A percentile compares a stretch with the other conserved stretches of the same genome.
phyloP scores from a whole-genome alignment of 2,888 invertebrate species.

The Suillia variegata region DNA sequence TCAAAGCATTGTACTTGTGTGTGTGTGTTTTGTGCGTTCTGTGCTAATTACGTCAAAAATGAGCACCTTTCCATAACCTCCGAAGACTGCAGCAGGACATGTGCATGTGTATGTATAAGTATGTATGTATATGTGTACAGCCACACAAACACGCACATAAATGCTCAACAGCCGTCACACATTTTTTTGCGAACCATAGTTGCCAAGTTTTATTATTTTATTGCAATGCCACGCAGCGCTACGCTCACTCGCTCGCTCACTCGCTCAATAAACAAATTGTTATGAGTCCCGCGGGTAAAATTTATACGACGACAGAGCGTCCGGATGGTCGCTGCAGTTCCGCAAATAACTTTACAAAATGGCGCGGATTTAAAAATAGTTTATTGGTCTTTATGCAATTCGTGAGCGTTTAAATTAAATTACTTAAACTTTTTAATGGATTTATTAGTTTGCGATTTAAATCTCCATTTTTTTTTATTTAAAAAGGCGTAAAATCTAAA shows the following conservation, averaged over 20 bases:
- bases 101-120: no score
- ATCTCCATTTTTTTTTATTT: no score
- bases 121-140: no score
- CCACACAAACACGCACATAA: no score
- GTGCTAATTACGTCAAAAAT: background rate
- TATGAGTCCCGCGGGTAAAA: conserved; percentile 46
- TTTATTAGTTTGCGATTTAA: no score
- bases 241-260: background rate
- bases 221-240: background rate
- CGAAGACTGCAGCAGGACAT: no score
- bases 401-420: no score
- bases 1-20: background rate
- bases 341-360: background rate
- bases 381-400: no score
- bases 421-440: no score
- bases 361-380: background rate
- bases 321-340: conserved; percentile 31
- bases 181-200: background rate
- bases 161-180: no score
- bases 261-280: conserved; percentile 15
- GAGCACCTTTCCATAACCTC: background rate
- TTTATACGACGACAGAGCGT: conserved; percentile 35
- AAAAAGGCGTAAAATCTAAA: no score
- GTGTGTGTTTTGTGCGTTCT: background rate
- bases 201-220: no score